Conservation (phyloP, 2,888 invertebrate species). For the Steromphala cineraria region DNA sequence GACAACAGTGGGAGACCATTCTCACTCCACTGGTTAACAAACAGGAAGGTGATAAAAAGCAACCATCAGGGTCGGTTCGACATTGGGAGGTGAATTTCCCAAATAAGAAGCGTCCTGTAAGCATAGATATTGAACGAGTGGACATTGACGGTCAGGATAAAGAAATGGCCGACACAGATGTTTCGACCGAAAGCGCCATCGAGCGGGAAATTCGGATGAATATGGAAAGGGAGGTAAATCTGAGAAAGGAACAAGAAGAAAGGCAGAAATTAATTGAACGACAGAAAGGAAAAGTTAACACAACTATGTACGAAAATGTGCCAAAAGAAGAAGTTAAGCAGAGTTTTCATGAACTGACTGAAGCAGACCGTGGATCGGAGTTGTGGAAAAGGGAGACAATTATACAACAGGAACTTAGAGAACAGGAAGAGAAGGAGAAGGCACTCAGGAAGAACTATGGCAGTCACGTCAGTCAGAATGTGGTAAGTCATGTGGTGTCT, state of each 20-base stretch:
- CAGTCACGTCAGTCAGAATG: background rate
- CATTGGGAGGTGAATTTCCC: constrained; percentile 64
- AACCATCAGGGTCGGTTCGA: constrained; percentile 33
- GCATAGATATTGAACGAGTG: constrained; percentile 35
- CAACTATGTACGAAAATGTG: constrained; percentile 10
- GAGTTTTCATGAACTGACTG: constrained; percentile 67
- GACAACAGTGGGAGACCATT: constrained; percentile 60
- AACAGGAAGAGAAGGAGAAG: constrained; percentile 53
- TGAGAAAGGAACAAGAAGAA: constrained; percentile 61
- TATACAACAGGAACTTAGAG: constrained; percentile 54
- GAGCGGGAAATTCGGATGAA: constrained; percentile 71
- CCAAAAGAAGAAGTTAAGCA: constrained; percentile 44
- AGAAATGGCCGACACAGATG: constrained; percentile 40
- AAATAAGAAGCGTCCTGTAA: constrained; percentile 24
- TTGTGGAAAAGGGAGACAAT: constrained; percentile 49
- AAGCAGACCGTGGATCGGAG: constrained; percentile 67
- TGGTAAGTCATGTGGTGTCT: background rate
- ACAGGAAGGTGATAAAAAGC: constrained; percentile 28
- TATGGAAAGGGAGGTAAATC: constrained; percentile 65
- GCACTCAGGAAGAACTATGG: constrained; percentile 25
- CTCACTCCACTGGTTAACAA: constrained; percentile 23
- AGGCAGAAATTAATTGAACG: constrained; percentile 44
- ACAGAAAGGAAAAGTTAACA: constrained; percentile 33
- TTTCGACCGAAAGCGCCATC: constrained; percentile 65
- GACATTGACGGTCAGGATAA: constrained; percentile 28